Conservation (phyloP, 2,797 vertebrate species). For the Propithecus deckenii region DNA sequence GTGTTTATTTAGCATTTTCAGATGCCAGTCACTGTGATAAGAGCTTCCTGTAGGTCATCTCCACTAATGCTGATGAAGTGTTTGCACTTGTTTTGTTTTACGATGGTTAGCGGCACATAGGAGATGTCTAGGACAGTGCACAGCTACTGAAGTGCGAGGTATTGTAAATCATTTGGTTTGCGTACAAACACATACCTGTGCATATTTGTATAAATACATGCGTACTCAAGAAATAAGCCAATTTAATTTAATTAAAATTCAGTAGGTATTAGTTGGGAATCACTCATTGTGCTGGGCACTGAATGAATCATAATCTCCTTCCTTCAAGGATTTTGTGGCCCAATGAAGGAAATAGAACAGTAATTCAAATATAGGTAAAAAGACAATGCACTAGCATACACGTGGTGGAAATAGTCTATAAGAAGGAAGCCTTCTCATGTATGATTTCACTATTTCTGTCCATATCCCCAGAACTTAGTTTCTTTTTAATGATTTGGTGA, state of each 20-base stretch:
- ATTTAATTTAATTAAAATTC: not conserved
- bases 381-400: not conserved
- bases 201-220: not conserved
- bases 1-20: not conserved
- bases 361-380: not conserved
- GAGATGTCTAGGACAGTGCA: not conserved
- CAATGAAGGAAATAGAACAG: not conserved
- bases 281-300: not conserved
- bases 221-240: not conserved
- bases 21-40: not conserved
- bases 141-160: not conserved
- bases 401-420: not conserved
- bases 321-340: not conserved
- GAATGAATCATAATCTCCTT: not conserved
- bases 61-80: not conserved
- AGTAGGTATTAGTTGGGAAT: not conserved
- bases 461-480: not conserved
- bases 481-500: not conserved
- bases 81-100: not conserved
- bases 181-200: not conserved
- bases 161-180: not conserved
- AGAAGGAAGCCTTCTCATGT: not conserved
- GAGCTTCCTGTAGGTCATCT: too few species aligned
- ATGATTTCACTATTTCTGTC: not conserved
- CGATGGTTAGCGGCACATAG: too few species aligned